Conservation (phyloP, 2,888 invertebrate genomes). For the Agrilus biguttatus region DNA sequence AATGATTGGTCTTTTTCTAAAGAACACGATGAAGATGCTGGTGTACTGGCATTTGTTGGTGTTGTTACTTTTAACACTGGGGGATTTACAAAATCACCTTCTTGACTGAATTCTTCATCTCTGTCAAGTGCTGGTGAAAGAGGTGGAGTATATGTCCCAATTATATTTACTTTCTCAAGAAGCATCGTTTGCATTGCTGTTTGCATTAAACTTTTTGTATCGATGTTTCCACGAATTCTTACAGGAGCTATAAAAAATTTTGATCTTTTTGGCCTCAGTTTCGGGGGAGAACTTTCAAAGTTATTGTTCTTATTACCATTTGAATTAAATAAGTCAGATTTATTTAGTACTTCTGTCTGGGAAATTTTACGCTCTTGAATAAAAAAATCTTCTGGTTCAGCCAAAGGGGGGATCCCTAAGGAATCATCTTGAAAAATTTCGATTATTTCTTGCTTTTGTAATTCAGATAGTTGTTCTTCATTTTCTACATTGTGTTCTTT, state of each 20-base stretch:
- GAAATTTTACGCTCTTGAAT: slow-evolving; percentile 1
- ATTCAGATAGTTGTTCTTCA: slow-evolving; percentile 23
- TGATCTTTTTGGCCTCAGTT: neutral
- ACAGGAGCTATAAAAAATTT: slow-evolving; percentile 16
- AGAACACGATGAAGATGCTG: slow-evolving; percentile 4
- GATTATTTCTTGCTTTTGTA: neutral
- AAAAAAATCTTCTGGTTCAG: slow-evolving; percentile 9
- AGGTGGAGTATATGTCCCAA: slow-evolving; percentile 22
- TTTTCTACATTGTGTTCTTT: slow-evolving; percentile 13
- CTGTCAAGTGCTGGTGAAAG: slow-evolving; percentile 13
- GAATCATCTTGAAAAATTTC: neutral
- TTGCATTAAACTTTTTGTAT: slow-evolving; percentile 19
- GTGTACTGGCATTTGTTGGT: slow-evolving; percentile 11
- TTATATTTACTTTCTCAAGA: slow-evolving; percentile 23
- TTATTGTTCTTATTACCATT: no score
- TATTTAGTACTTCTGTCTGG: no score
- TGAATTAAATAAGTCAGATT: no score
- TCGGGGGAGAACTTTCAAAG: no score
- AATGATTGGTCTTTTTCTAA: slow-evolving; percentile 11
- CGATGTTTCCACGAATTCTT: slow-evolving; percentile 11
- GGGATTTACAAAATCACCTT: slow-evolving; percentile 22
- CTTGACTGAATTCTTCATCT: neutral
- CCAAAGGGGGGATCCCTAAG: slow-evolving; percentile 7
- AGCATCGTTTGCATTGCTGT: slow-evolving; percentile 27
- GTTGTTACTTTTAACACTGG: slow-evolving; percentile 17